Evolutionary conservation across 2,113 vertebrate species (phyloP), one percentile per base, ranked within the genome.

Genomic region (Rhipidura dahli): DNA sequence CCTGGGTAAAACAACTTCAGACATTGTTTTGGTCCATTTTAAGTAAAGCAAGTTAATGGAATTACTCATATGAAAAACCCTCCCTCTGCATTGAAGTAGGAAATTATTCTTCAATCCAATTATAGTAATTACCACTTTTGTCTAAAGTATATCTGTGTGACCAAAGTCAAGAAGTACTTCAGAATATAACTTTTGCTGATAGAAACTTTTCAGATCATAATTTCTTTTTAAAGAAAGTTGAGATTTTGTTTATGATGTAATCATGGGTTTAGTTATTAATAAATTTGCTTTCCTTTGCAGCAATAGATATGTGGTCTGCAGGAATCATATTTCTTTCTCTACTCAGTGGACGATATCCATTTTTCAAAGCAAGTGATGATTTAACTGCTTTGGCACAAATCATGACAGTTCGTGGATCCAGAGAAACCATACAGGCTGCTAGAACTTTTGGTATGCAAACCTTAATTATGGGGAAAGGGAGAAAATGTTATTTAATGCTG

Each of bases 321-420:
- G 99, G 99, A 81, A 98, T 99, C 47, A 97, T 99, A 96, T 98
- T 99, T 96, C 99, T 99, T 61, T 99, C 99, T 27, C 97, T 99
- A 89, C 98, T 99, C 77, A 99, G 99, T 96, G 99, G 99, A 59
- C 98, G 99, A 78, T 99, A 99, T 94, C 99, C 99, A 11, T 99
- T 99, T 97, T 99, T 99, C 97, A 99, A 99, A 98, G 99, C 99
- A 92, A 99, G 98, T 33, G 99, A 99, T 96, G 99, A 99, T 98
- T 98, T 99, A 97, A 98, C 99, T 57, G 99, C 99, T 70, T 98
- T 99, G 95, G 97, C 99, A 93, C 99, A 99, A 97, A 99, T 99
- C 94, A 99, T 99, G 98, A 99, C 99, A 91, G 98, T 99, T 94
- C 98, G 98, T 94, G 99, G 99, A 94, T 99, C 99, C 96, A 98